These are phyloP conservation scores for Caenorhabditis brenneri DNA, from an alignment of 1,140 invertebrate genomes.

Conservation along the genomic window DNA sequence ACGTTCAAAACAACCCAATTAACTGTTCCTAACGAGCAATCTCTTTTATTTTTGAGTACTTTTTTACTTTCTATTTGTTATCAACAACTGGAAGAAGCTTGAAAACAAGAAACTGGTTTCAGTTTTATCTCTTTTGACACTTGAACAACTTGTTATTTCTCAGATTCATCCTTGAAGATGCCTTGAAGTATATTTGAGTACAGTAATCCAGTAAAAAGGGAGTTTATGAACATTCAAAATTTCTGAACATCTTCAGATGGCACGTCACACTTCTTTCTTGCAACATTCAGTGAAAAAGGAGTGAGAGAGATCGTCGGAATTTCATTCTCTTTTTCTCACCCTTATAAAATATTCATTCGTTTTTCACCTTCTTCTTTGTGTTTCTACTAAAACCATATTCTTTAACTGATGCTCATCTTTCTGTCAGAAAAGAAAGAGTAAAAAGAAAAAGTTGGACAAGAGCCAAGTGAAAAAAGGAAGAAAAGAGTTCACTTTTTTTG, in stretches of 20 bases:
- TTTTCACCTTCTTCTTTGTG: not conserved
- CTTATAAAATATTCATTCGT: conserved; percentile 11
- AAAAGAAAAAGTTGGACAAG: not conserved
- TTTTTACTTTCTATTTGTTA: not conserved
- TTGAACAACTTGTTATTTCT: too few relatives aligned
- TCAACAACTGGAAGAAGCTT: too few relatives aligned
- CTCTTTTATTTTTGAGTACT: too few relatives aligned
- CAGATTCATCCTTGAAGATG: too few relatives aligned
- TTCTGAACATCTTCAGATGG: too few relatives aligned
- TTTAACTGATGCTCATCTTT: not conserved
- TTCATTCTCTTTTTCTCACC: conserved; percentile 8
- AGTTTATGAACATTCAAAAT: too few relatives aligned
- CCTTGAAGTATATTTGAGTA: too few relatives aligned
- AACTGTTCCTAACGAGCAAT: not conserved
- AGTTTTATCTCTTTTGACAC: too few relatives aligned
- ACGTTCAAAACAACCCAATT: not conserved
- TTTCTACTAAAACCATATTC: not conserved
- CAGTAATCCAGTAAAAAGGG: too few relatives aligned
- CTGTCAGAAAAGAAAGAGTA: not conserved
- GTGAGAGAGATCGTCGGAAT: not conserved
- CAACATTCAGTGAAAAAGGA: not conserved
- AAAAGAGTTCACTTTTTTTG: not conserved
- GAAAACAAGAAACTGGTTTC: too few relatives aligned
- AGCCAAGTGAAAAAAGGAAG: not conserved
- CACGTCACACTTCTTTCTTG: not conserved